Evolutionary conservation across 2,888 invertebrate genomes (phyloP), one percentile per base, ranked within the genome.

Genomic region (Drosophila atripex): DNA sequence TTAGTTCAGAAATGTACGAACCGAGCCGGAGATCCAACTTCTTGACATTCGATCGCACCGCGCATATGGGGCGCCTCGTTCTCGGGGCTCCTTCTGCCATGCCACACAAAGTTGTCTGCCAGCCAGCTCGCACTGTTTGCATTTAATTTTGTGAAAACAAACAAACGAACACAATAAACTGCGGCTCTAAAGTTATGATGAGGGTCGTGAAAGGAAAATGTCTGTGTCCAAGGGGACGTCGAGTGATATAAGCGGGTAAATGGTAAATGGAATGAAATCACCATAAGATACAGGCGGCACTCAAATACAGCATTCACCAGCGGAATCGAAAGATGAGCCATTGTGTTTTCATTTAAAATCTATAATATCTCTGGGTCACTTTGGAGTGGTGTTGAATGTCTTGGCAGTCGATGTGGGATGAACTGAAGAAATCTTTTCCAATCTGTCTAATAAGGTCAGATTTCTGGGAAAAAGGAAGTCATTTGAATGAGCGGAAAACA

Each of bases 1-100:
- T 71, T 54, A 50, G 61, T 61, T 61, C 49, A 35, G 60, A 46
- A 61, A 57, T 51, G 32, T 49, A 56, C 16, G 45, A 55, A 23
- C 25, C 14, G 39, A 41, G 16, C 9, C 52, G 21, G 30, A 14
- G 41, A 18, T 25, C 25, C 65, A 50, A 69, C 45, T 68, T 68
- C 78, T 66, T 87, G 87, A 80, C 76, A 85, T 87, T 80, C 73
- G 78, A 85, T 87, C 78, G 75, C 74, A 58, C 72, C 58, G 68
- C 59, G 38, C 60, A 73, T 64, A 56, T 74, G 75, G 75, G 75
- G 74, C 69, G 64, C 77, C 77, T 35, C n/a, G n/a, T 35, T 35
- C 35, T n/a, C n/a, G 35, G n/a, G 35, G 35, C 32, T 11, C 12
- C 32, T 32, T n/a, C 35, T 58, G 68, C 58, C 69, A n/a, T 9